phyloP scores from a whole-genome alignment of 2,113 vertebrate genomes.

The Lethenteron camtschaticum region DNA sequence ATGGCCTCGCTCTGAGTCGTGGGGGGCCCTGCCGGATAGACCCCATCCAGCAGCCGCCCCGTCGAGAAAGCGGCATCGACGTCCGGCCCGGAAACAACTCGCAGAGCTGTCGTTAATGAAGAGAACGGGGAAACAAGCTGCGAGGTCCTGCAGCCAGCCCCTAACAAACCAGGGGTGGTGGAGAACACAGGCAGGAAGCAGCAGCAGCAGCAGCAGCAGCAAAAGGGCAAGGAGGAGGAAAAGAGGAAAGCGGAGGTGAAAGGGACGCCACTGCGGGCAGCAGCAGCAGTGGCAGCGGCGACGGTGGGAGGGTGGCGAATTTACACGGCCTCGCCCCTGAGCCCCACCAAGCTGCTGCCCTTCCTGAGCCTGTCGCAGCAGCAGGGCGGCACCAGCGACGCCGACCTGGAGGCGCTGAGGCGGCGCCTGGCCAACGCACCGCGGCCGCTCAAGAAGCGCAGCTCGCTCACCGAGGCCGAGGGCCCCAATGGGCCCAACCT shows the following conservation, averaged over 20 bases:
- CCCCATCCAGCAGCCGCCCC: too few relatives aligned
- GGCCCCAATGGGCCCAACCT: conserved; percentile 83
- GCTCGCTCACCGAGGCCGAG: conserved; percentile 90
- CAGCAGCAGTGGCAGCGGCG: not conserved
- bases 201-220: not conserved
- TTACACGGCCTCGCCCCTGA: conserved; percentile 50
- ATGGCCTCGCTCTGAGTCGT: too few relatives aligned
- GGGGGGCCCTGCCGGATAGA: too few relatives aligned
- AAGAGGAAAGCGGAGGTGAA: not conserved
- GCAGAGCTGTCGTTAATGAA: too few relatives aligned
- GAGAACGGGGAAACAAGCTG: too few relatives aligned
- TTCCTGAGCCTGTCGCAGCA: conserved; percentile 55
- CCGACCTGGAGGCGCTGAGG: conserved; percentile 65
- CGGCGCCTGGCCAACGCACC: conserved; percentile 81
- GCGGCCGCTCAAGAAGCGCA: conserved; percentile 73
- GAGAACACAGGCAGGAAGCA: not conserved
- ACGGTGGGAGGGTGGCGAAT: not conserved
- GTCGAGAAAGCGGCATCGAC: too few relatives aligned
- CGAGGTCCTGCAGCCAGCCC: too few relatives aligned
- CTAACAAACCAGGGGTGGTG: not conserved
- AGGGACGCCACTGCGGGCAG: not conserved
- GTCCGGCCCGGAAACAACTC: too few relatives aligned
- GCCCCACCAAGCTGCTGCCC: conserved; percentile 79
- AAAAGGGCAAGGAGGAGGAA: not conserved
- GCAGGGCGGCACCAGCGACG: conserved; percentile 79